Evolutionary conservation across 1,140 invertebrate species (phyloP).

Genomic region (Goniozus legneri): DNA sequence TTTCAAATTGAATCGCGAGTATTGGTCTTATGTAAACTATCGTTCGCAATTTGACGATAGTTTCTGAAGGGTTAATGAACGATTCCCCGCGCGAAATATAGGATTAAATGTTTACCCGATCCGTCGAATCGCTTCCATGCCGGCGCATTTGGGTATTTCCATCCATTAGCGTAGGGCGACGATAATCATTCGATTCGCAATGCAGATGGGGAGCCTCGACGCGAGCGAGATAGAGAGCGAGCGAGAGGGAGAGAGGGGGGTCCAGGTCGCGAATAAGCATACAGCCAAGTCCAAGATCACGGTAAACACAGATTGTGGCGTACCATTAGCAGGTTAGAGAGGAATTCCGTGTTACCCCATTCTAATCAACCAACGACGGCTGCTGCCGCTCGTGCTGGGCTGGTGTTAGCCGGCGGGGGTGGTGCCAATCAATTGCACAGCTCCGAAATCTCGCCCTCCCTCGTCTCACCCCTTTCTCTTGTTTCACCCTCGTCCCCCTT

Average conservation of each 20-base stretch:
- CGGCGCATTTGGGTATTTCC: too few species aligned
- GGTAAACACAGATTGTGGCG: slow-evolving; percentile 51
- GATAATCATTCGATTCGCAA: slow-evolving; percentile 42
- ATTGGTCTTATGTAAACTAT: too few species aligned
- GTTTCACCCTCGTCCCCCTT: slow-evolving; percentile 13
- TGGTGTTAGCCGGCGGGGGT: slow-evolving; percentile 25
- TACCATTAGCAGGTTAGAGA: slow-evolving; percentile 52
- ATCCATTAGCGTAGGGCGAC: too few species aligned
- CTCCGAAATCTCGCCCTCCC: slow-evolving; percentile 40
- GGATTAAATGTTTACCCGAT: too few species aligned
- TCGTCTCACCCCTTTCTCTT: slow-evolving; percentile 21
- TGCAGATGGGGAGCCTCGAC: slow-evolving; percentile 48
- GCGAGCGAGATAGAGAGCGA: too few species aligned
- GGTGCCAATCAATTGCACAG: slow-evolving; percentile 50
- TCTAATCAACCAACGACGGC: slow-evolving; percentile 48
- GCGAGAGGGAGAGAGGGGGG: too few species aligned
- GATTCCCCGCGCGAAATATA: too few species aligned
- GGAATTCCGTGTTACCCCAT: slow-evolving; percentile 53
- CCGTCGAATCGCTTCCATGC: too few species aligned
- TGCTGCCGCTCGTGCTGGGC: slow-evolving; percentile 22
- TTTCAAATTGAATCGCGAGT: too few species aligned
- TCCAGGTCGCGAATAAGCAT: slow-evolving; percentile 36
- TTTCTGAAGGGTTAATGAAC: too few species aligned
- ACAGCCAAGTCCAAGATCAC: slow-evolving; percentile 50
- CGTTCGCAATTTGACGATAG: too few species aligned